Evolutionary conservation across 2,888 invertebrate species (phyloP).

Genomic region (Timema cristinae): DNA sequence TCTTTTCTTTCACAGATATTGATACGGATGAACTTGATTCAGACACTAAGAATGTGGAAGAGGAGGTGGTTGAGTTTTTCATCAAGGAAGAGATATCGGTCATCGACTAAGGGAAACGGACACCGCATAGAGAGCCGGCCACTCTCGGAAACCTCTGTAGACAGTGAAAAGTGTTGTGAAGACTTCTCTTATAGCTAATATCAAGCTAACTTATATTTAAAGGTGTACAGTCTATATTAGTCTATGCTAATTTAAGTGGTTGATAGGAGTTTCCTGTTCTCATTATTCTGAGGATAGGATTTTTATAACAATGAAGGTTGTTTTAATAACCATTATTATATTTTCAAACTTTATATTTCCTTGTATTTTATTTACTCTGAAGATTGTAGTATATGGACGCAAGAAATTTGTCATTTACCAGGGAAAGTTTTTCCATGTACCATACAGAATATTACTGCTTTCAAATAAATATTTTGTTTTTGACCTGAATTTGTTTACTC

Average conservation of each 20-base stretch:
- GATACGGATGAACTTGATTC: slow-evolving; percentile 92
- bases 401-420: slow-evolving; percentile 26
- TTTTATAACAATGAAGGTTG: background rate
- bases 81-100: slow-evolving; percentile 88
- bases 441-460: slow-evolving; percentile 42
- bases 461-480: too few species aligned
- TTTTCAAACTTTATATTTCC: background rate
- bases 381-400: slow-evolving; percentile 18
- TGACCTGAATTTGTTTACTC: too few species aligned
- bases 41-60: slow-evolving; percentile 81
- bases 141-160: slow-evolving; percentile 28
- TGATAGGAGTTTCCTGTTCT: background rate
- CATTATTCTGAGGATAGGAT: background rate
- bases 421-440: slow-evolving; percentile 44
- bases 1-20: slow-evolving; percentile 59
- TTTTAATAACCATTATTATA: background rate
- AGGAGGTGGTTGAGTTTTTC: slow-evolving; percentile 96
- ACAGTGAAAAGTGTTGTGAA: background rate
- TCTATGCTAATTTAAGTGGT: background rate
- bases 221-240: too few species aligned
- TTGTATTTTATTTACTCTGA: slow-evolving; percentile 16
- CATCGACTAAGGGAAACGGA: slow-evolving; percentile 58
- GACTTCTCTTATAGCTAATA: slow-evolving; percentile 1
- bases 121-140: background rate
- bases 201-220: background rate